Conservation (phyloP, 2,797 vertebrate species). For the Muraenolepis orangiensis region DNA sequence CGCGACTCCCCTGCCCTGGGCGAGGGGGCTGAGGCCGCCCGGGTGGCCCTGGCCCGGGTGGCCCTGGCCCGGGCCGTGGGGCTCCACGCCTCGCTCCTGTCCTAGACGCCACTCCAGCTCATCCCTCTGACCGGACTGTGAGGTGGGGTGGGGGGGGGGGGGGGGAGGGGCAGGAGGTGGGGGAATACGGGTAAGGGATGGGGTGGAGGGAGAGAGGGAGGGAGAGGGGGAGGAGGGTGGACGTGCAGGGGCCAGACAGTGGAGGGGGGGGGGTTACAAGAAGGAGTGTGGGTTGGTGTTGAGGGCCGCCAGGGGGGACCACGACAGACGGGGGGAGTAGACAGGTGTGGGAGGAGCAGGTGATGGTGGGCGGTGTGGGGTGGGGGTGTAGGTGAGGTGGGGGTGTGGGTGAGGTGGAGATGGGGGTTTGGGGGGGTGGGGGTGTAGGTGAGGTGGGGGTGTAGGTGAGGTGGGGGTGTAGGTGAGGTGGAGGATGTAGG, state of each 20-base stretch:
- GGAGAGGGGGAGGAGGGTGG: conserved; percentile 56
- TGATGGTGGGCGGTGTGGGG: background rate
- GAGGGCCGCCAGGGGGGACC: conserved; percentile 12
- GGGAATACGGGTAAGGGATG: conserved; percentile 55
- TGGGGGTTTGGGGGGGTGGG: too few relatives aligned
- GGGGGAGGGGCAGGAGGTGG: conserved; percentile 43
- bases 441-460: conserved; percentile 59
- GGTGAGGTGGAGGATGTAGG: conserved; percentile 49
- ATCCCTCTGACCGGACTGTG: conserved; percentile 96
- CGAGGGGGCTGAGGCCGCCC: conserved; percentile 23
- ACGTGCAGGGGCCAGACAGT: conserved; percentile 38
- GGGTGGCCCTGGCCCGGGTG: conserved; percentile 56
- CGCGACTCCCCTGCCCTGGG: conserved; percentile 83
- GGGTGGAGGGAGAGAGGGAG: conserved; percentile 33
- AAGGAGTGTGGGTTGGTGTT: background rate
- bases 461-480: conserved; percentile 43
- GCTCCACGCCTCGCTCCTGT: conserved; percentile 85
- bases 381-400: background rate
- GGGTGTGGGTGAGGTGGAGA: too few relatives aligned
- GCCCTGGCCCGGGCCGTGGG: conserved; percentile 73
- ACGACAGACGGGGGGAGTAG: background rate
- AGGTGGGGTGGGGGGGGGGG: conserved; percentile 50
- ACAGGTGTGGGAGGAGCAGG: conserved; percentile 19
- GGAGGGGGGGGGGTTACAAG: background rate
- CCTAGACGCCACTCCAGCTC: conserved; percentile 92